Percentiles rank a stretch among this genome's conserved stretches.
phyloP scores from a whole-genome alignment of 2,888 invertebrate genomes.

The Masnerella sp. region DNA sequence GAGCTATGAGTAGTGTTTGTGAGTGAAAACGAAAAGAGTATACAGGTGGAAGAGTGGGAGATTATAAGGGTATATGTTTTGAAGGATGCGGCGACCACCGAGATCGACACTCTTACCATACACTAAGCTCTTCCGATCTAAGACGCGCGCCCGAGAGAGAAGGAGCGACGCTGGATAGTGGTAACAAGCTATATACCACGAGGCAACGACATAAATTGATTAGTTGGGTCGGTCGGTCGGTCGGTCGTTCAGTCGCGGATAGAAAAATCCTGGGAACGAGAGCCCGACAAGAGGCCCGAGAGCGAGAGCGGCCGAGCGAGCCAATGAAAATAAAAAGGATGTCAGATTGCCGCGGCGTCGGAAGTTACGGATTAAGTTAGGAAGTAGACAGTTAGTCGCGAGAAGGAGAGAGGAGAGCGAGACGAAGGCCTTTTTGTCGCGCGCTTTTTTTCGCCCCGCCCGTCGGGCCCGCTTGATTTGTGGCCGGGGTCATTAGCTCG shows the following conservation, averaged over 20 bases:
- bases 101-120: too few relatives aligned
- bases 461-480: conserved; percentile 23
- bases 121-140: too few relatives aligned
- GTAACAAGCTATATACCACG: conserved; percentile 63
- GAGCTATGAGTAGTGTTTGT: too few relatives aligned
- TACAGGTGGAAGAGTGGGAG: too few relatives aligned
- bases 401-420: conserved; percentile 62
- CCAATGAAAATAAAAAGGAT: conserved; percentile 78
- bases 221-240: conserved; percentile 73
- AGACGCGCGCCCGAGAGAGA: too few relatives aligned
- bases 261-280: conserved; percentile 78
- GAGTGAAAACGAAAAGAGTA: too few relatives aligned
- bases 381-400: conserved; percentile 77
- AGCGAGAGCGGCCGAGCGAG: conserved; percentile 66
- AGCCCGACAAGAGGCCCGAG: conserved; percentile 70
- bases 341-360: conserved; percentile 78
- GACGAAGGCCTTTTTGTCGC: conserved; percentile 33
- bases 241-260: conserved; percentile 67
- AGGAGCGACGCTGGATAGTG: conserved; percentile 60
- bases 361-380: conserved; percentile 78
- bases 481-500: conserved; percentile 22
- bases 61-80: too few relatives aligned
- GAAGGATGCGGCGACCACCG: too few relatives aligned
- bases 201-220: conserved; percentile 76
- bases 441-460: background rate